Conservation (phyloP, 2,113 vertebrate genomes). For the Oplegnathus fasciatus region DNA sequence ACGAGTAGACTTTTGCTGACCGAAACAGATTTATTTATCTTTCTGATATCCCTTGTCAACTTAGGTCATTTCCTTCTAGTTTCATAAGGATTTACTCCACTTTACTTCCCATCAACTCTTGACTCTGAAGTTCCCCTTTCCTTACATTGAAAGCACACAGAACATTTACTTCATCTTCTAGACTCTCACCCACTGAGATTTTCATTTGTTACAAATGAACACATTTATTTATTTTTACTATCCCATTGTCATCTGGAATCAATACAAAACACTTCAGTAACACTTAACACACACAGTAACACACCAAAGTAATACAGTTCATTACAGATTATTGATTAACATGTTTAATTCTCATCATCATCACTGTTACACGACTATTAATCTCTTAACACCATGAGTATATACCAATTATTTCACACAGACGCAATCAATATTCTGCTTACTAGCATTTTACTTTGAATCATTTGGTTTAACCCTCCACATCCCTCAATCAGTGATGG, state of each 20-base stretch:
- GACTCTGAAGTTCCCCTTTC: slow-evolving; percentile 16
- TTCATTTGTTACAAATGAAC: not conserved
- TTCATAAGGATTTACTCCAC: not conserved
- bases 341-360: not conserved
- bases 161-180: not conserved
- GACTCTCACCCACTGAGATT: not conserved
- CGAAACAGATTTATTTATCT: not conserved
- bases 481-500: not conserved
- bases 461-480: not conserved
- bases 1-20: not conserved
- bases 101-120: not conserved
- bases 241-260: not conserved
- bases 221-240: not conserved
- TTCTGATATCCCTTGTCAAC: not conserved
- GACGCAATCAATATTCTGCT: not conserved
- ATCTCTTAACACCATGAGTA: not conserved
- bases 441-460: not conserved
- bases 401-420: not conserved
- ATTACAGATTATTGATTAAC: not conserved
- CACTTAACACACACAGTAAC: too few species aligned
- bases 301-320: not conserved
- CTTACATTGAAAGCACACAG: not conserved
- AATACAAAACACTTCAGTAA: not conserved
- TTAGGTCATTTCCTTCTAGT: too few species aligned
- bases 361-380: not conserved